Evolutionary conservation across 2,888 invertebrate species (phyloP).

Genomic region (Thymelicus lineola): DNA sequence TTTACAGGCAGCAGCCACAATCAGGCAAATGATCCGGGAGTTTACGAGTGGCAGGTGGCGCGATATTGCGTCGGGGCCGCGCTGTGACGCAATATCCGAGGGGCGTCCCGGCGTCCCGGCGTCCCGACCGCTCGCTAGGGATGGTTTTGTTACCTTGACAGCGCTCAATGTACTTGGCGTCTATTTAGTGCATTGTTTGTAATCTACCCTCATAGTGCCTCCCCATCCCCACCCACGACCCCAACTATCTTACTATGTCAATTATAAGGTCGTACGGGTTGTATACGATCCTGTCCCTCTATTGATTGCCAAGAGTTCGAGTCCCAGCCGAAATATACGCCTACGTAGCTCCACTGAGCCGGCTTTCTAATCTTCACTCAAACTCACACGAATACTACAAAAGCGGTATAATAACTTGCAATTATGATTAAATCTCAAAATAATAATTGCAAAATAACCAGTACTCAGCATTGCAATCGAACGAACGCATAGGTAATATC

Average conservation of each 20-base stretch:
- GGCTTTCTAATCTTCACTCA: neutral
- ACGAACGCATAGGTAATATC: conserved; percentile 28
- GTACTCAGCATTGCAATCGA: conserved; percentile 9
- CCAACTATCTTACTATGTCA: neutral
- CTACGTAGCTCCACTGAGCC: neutral
- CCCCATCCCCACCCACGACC: neutral
- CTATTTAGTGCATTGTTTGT: conserved; percentile 9
- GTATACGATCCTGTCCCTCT: no score
- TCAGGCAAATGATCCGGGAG: conserved; percentile 49
- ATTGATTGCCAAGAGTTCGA: no score
- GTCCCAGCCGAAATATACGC: no score
- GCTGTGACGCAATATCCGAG: conserved; percentile 8
- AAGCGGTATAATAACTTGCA: neutral
- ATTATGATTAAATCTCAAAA: conserved; percentile 29
- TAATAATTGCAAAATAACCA: conserved; percentile 25
- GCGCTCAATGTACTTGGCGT: neutral
- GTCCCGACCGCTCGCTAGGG: neutral
- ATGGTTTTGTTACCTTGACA: conserved; percentile 2
- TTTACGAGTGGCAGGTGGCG: conserved; percentile 48
- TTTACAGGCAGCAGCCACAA: conserved; percentile 41
- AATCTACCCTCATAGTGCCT: neutral
- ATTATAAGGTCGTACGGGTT: no score
- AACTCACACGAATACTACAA: neutral
- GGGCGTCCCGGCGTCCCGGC: neutral
- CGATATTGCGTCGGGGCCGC: conserved; percentile 39